Base-by-base conservation (phyloP, 2,888 invertebrate genomes). In the Tetranychus truncatus region DNA sequence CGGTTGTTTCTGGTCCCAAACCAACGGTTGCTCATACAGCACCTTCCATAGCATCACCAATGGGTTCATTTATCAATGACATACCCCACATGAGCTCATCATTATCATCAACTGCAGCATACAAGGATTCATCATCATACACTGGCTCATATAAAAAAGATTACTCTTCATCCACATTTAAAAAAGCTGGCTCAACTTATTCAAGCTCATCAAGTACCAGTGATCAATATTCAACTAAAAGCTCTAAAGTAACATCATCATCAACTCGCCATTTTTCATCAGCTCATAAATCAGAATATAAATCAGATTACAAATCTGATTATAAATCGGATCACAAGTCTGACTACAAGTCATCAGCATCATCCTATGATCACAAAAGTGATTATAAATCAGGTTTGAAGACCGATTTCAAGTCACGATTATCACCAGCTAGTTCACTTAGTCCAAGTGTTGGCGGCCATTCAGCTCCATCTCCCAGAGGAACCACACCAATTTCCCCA, bases 131-230 rank as follows among this genome's bases (percentile, higher is more conserved):
- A 55, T 55, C 55, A 55, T 55, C 55, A 55, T 69, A 20, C 69
- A 69, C 69, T 69, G 18, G 20, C 69, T 69, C 69, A 11, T 69
- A 69, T 21, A 69, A 69, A 24, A 69, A 69, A 21, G 69, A 69
- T 20, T 69, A 69, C 34, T 20, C 69, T 24, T 69, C 69, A n/a
- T 69, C 69, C 5, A 69, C 69, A 18, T 18, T 69, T 4, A 69
- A 69, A 24, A 67, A 67, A 67, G 21, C 20, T 11, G 34, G 69
- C 11, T 69, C 69, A 69, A 24, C 20, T 20, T 69, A 69, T 69
- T 69, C 69, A 69, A 69, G 69, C 21, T 24, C 20, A 69, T 69
- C 69, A 24, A 69, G 20, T 20, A 69, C 21, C 21, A 69, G 55
- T 55, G 55, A 55, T 55, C 55, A 69, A 69, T 69, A 24, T 20